Conservation (phyloP, 2,113 vertebrate species). For the Galemys pyrenaicus region DNA sequence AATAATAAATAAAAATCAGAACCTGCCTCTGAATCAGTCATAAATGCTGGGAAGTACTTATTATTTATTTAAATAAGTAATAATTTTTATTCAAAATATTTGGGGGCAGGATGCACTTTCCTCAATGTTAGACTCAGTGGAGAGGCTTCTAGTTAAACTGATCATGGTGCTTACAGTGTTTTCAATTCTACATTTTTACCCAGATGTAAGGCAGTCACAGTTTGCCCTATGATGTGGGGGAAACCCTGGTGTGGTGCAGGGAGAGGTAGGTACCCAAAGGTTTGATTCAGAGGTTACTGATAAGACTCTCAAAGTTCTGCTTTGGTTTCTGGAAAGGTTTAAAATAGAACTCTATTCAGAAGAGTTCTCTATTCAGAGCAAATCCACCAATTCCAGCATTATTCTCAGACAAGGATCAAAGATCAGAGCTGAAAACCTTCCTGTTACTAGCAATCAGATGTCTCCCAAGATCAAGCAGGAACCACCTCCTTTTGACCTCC, state of each 20-base stretch:
- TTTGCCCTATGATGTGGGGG: neutral
- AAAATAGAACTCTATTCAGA: neutral
- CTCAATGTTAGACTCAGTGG: neutral
- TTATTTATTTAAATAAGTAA: neutral
- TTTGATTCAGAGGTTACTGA: neutral
- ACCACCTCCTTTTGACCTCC: neutral
- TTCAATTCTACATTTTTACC: neutral
- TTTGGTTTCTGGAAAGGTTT: neutral
- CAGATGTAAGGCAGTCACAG: neutral
- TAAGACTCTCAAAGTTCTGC: neutral
- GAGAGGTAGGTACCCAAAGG: neutral
- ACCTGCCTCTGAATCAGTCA: neutral
- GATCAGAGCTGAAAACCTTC: neutral
- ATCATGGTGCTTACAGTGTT: neutral
- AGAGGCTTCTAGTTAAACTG: slow-evolving; percentile 17
- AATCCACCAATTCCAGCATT: neutral
- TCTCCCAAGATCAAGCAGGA: neutral
- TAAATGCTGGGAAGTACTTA: neutral
- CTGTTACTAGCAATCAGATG: neutral
- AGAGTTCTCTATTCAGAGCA: neutral
- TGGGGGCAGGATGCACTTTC: neutral
- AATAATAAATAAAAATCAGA: neutral
- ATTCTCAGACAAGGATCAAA: neutral
- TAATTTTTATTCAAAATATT: too few species aligned
- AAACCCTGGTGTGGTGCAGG: neutral